Conservation (phyloP, 2,888 invertebrate genomes). For the Dendrolimus houi region DNA sequence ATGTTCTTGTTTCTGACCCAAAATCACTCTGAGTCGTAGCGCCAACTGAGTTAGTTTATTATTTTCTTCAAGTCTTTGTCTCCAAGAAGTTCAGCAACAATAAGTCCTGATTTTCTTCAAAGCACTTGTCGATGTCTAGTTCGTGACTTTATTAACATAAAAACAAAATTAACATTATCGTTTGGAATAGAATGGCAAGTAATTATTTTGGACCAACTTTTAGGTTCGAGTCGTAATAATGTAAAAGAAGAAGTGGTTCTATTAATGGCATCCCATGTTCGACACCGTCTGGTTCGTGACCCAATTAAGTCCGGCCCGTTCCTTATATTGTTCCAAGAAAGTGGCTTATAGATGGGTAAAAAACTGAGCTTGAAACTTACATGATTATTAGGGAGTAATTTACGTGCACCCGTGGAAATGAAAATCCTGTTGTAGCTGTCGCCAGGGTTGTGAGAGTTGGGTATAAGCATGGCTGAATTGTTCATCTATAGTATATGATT, state of each 20-base stretch:
- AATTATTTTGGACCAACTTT: conserved; percentile 48
- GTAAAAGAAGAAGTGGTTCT: conserved; percentile 54
- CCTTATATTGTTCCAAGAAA: conserved; percentile 42
- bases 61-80: neutral
- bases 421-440: too few species aligned
- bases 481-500: too few species aligned
- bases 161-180: conserved; percentile 39
- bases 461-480: too few species aligned
- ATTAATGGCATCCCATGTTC: conserved; percentile 58
- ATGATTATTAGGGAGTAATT: too few species aligned
- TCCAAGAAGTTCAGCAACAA: neutral
- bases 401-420: too few species aligned
- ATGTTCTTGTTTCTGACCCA: too few species aligned
- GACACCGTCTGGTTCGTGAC: conserved; percentile 59
- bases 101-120: neutral
- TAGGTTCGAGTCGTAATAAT: conserved; percentile 38
- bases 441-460: too few species aligned
- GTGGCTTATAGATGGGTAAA: conserved; percentile 12
- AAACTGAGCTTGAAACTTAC: too few species aligned
- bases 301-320: conserved; percentile 54
- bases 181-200: conserved; percentile 40
- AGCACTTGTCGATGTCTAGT: conserved; percentile 14
- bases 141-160: conserved; percentile 29
- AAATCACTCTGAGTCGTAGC: too few species aligned
- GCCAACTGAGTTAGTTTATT: too few species aligned